Evolutionary conservation across 1,140 invertebrate genomes (phyloP).

Genomic region (Eurosta solidaginis): DNA sequence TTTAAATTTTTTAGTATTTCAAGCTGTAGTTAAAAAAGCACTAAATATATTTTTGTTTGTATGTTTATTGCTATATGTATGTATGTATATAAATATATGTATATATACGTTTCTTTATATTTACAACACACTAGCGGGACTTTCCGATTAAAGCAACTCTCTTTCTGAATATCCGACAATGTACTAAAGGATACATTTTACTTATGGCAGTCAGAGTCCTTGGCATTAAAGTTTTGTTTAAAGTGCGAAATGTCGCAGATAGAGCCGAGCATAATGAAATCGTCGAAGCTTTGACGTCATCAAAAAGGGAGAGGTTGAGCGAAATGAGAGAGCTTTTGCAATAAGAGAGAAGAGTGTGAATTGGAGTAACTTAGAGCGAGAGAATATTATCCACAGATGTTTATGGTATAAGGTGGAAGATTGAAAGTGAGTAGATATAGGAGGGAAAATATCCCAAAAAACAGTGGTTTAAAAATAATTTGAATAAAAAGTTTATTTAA

Average conservation of each 20-base stretch:
- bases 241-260: not conserved
- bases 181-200: slow-evolving; percentile 7
- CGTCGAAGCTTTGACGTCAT: slow-evolving; percentile 15
- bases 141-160: slow-evolving; percentile 1
- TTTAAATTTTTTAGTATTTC: no score
- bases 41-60: not conserved
- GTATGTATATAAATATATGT: not conserved
- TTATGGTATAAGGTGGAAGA: no score
- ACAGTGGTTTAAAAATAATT: no score
- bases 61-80: not conserved
- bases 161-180: slow-evolving; percentile 21
- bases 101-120: not conserved
- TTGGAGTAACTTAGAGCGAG: not conserved
- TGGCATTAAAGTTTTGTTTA: slow-evolving; percentile 10
- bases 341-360: not conserved
- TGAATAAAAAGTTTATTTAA: no score
- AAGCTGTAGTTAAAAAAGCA: no score
- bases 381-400: no score
- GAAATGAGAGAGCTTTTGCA: not conserved
- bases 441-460: no score
- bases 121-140: not conserved
- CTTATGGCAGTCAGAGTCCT: slow-evolving; percentile 5
- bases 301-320: not conserved
- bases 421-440: no score
- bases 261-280: not conserved